Evolutionary conservation across 2,888 invertebrate species (phyloP), one percentile per base, ranked within the genome.

Genomic region (Philhelius pedissequus): DNA sequence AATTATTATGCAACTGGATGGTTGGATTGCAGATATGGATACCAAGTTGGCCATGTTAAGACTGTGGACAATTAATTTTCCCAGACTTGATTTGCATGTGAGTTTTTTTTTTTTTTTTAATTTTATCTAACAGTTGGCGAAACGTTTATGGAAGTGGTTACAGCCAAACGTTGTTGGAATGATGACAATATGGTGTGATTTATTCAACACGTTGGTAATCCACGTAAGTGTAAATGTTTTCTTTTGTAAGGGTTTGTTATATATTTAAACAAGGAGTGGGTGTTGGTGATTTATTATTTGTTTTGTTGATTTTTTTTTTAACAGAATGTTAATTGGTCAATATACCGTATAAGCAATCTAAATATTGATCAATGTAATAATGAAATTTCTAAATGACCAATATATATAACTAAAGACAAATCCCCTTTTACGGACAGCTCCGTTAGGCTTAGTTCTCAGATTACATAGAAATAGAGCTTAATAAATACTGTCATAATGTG

Each of bases 1-100:
- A 81, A 81, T 81, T 81, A 71, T 81, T 81, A 60, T 81, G 81
- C 81, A 81, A 81, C 58, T 20, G 52, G 69, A 43, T 25, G 40
- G 11, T 54, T 40, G 43, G 35, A 22, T 40, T 40, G 40, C 15
- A 25, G 38, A 25, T 62, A 38, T 54, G 69, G 27, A 62, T 62
- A 62, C 40, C 18, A 48, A 71, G 22, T 71, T 58, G 43, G 15
- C 43, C 27, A 43, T 43, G 62, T 30, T 62, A 7, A 56, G 32
- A 27, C 22, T 38, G 58, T 38, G 58, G 58, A 58, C 70, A 71
- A 38, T 71, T 71, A 71, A 71, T 71, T 71, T 71, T 48, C 30
- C 15, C 32, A 48, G n/a, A 13, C 30, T 30, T 18, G 8, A 71
- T 71, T 71, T 71, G 70, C 70, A 71, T 71, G 27, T 13, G 43